Percentiles rank a stretch among this genome's conserved stretches.
These are phyloP conservation scores for Orientallactaga bullata DNA, from an alignment of 2,113 vertebrate species.

Conservation along the genomic window DNA sequence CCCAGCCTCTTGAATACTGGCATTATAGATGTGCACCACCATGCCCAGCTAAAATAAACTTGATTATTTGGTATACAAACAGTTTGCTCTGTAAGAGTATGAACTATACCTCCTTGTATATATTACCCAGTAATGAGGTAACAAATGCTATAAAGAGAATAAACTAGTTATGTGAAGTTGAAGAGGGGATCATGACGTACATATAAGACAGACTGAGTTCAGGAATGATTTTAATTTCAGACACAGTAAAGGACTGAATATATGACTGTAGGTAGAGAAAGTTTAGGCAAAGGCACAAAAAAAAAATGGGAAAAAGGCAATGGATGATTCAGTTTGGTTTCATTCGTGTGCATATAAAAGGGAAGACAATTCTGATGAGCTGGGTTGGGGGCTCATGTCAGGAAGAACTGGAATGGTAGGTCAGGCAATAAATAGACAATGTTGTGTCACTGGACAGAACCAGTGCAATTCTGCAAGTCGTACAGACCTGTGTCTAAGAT, in stretches of 20 bases:
- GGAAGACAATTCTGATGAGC: not conserved
- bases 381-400: not conserved
- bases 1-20: too few species aligned
- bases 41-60: too few species aligned
- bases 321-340: not conserved
- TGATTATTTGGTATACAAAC: not conserved
- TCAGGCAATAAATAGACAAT: not conserved
- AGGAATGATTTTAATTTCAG: not conserved
- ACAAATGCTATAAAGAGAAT: not conserved
- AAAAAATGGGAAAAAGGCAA: not conserved
- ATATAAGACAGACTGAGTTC: not conserved
- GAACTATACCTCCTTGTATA: not conserved
- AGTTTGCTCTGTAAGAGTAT: not conserved
- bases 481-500: not conserved
- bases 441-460: not conserved
- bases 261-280: not conserved
- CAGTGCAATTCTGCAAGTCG: not conserved
- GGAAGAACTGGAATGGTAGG: not conserved
- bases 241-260: not conserved
- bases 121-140: not conserved
- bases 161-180: not conserved
- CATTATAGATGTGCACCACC: too few species aligned
- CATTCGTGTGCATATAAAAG: not conserved
- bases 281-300: not conserved
- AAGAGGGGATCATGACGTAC: not conserved